Evolutionary conservation across 2,888 invertebrate genomes (phyloP), one percentile per base, ranked within the genome.

Genomic region (Rhimphoctona megacephalus): DNA sequence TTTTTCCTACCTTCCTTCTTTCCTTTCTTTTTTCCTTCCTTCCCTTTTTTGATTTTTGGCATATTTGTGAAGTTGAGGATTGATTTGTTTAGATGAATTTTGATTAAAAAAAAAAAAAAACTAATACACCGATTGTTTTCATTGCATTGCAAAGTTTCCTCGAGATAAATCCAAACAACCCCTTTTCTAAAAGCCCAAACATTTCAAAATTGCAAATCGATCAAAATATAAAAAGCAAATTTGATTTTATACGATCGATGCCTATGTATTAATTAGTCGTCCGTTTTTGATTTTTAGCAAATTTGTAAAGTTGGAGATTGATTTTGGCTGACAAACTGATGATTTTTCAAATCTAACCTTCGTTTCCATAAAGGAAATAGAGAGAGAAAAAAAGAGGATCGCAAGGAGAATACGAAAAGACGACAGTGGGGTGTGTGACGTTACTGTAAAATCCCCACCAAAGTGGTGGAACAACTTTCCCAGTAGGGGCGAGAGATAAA

Each of bases 401-500:
- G 94, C 74, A 49, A 52, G 36, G 69, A 52, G 46, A 54, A 54
- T 36, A 25, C n/a, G 74, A n/a, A 61, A 49, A 46, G 82, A 46
- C 14, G 43, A 30, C 5, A 19, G 33, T 22, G 39, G 14, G 36
- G 76, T 25, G 74, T 33, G 70, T 83, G 85, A 83, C 83, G 83
- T 83, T 74, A 85, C 61, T 57, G 43, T 46, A 73, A 77, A 77
- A 83, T 79, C 76, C 83, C 70, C 54, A 57, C 36, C 74, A 25
- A 30, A 79, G 30, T 61, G 54, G 54, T 52, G 69, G 49, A 36
- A 52, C 77, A 83, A 66, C 57, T 73, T 72, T 77, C 72, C 61
- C 52, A 85, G 87, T 73, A 81, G 88, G 83, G 86, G 87, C 67
- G 88, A 85, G 87, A 89, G 85, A 82, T 87, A 78, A 78, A 30